Evolutionary conservation across 2,888 invertebrate species (phyloP).

Genomic region (Callyntrura sp.): DNA sequence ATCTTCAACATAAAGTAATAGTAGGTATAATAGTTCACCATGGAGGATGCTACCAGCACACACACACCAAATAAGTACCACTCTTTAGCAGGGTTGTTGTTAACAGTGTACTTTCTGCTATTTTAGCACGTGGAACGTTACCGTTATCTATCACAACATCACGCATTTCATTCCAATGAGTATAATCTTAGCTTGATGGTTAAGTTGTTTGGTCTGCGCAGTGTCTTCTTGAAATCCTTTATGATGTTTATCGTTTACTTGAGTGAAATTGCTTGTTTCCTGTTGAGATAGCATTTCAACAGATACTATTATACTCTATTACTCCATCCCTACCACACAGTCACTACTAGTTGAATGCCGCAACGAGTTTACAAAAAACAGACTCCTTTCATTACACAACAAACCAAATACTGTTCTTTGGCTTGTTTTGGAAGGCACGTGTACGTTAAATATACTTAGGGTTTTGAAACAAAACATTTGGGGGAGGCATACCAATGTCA

Average conservation of each 20-base stretch:
- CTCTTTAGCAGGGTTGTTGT: background rate
- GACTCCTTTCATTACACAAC: background rate
- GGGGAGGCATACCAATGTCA: no score
- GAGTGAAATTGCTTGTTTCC: constrained; percentile 61
- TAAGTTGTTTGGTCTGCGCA: constrained; percentile 26
- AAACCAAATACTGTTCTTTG: constrained; percentile 18
- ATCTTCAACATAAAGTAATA: no score
- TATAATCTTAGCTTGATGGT: constrained; percentile 19
- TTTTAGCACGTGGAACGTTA: constrained; percentile 25
- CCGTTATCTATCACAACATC: constrained; percentile 12
- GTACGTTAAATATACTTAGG: background rate
- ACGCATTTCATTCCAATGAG: constrained; percentile 21
- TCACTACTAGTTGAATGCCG: constrained; percentile 10
- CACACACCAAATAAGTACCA: no score
- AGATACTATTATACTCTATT: background rate
- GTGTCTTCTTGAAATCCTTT: constrained; percentile 40
- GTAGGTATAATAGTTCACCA: no score
- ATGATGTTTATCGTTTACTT: constrained; percentile 45
- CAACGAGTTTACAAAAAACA: background rate
- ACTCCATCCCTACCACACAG: no score
- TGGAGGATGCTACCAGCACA: background rate
- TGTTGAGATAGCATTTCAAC: constrained; percentile 42
- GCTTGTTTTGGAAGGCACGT: background rate
- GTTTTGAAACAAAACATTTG: no score
- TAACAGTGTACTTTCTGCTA: background rate